Percentiles rank a stretch among this genome's conserved stretches.
Conservation (phyloP, 2,888 invertebrate species). For the Apocheima hispidaria region DNA sequence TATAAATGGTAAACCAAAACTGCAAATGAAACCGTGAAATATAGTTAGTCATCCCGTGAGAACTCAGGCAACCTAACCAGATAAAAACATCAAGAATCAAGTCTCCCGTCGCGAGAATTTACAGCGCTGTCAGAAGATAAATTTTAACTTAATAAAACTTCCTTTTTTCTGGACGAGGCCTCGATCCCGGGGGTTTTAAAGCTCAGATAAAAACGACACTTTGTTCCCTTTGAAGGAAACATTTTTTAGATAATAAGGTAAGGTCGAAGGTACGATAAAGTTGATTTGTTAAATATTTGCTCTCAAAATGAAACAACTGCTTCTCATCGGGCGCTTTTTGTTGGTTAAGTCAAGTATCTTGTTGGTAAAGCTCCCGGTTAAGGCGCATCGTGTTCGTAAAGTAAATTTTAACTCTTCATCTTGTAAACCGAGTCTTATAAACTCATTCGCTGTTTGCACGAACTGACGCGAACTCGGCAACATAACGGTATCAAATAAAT, state of each 20-base stretch:
- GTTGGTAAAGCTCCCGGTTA: background rate
- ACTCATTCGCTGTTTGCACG: background rate
- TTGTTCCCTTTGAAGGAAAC: slow-evolving; percentile 39
- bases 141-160: slow-evolving; percentile 46
- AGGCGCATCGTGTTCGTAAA: background rate
- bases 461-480: too few relatives aligned
- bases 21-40: background rate
- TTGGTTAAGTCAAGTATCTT: background rate
- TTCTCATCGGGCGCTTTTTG: background rate
- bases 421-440: background rate
- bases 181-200: slow-evolving; percentile 30
- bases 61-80: slow-evolving; percentile 13
- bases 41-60: background rate
- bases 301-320: background rate
- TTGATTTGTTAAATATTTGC: slow-evolving; percentile 20
- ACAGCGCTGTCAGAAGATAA: slow-evolving; percentile 36
- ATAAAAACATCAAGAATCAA: slow-evolving; percentile 20
- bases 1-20: too few relatives aligned
- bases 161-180: slow-evolving; percentile 32
- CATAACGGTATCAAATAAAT: too few relatives aligned
- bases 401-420: background rate
- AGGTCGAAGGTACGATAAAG: slow-evolving; percentile 19
- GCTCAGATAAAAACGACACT: slow-evolving; percentile 42
- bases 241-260: slow-evolving; percentile 27
- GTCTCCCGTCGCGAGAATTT: slow-evolving; percentile 25